phyloP scores from a whole-genome alignment of 2,888 invertebrate species.

The Folsomia candida region DNA sequence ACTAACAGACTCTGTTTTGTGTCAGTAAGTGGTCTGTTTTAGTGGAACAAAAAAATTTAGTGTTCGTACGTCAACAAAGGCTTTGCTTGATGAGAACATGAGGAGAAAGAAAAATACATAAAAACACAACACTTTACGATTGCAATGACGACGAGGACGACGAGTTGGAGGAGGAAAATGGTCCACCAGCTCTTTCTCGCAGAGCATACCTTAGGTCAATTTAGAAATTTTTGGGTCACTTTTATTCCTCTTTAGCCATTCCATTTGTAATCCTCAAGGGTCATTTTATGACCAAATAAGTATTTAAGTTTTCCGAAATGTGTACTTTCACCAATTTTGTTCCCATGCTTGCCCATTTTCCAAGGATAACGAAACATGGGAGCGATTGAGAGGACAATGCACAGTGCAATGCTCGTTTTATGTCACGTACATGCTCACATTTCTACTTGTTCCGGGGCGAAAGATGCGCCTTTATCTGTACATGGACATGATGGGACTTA shows the following conservation, averaged over 20 bases:
- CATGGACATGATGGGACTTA: too few relatives aligned
- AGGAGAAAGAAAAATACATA: not conserved
- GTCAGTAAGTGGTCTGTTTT: not conserved
- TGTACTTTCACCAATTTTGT: not conserved
- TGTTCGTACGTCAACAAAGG: not conserved
- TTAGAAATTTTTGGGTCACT: constrained; percentile 15
- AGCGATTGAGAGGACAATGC: too few relatives aligned
- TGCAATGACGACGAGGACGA: too few relatives aligned
- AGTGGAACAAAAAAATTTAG: not conserved
- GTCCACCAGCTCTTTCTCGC: not conserved
- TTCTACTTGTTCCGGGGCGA: too few relatives aligned
- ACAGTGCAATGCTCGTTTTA: too few relatives aligned
- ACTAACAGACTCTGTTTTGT: not conserved
- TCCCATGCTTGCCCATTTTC: not conserved
- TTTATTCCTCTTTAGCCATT: constrained; percentile 7
- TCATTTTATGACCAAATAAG: constrained; percentile 9
- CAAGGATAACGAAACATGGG: not conserved
- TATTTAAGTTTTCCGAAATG: constrained; percentile 4
- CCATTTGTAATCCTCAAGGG: constrained; percentile 16
- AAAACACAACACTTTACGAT: not conserved
- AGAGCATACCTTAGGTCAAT: not conserved
- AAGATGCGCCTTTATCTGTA: too few relatives aligned
- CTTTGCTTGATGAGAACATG: not conserved
- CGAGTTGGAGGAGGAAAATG: too few relatives aligned
- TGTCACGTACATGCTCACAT: too few relatives aligned